Evolutionary conservation across 30 jellyfish, hydroid and myxozoan genomes (phyloP), one percentile per base, ranked within the genome.

Genomic region (Pseudorhiza aurosa): DNA sequence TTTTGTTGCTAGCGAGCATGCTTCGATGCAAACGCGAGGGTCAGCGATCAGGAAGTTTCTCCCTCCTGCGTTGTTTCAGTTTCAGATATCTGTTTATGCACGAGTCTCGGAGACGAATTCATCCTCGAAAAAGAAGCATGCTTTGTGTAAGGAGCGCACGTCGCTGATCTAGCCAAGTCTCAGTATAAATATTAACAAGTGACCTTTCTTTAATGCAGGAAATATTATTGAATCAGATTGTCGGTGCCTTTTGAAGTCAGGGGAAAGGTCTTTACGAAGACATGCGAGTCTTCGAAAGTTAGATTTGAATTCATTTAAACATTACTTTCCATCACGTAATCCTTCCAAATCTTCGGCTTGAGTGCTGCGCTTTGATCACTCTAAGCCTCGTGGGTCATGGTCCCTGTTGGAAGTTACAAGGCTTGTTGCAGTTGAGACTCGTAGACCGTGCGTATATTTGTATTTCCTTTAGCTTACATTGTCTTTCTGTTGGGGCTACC

Each of bases 201-300:
- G 75, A 50, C 44, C 75, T 53, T 56, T 53, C 31, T 25, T 22
- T 72, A 35, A 72, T 56, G 33, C 86, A 72, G 86, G 86, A 72
- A 72, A 72, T 72, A 26, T 72, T 72, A 72, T 27, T 55, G 75
- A 50, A 12, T 72, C 59, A 55, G 19, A 25, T 49, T 26, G 11
- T 40, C 86, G 86, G 76, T 0, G 28, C 37, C 76, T 37, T 72
- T 72, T 72, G 75, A 50, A 24, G 75, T 26, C 42, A 24, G 42
- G 24, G 44, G 18, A 18, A 68, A 31, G 73, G 37, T 65, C 45
- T 57, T 68, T 68, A 44, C 58, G 64, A 25, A 36, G 46, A 50
- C 39, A 72, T 57, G 42, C 72, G 72, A 72, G 46, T 57, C 15
- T 32, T 35, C 62, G 55, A 72, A 35, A n/a, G 51, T 59, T 30